Evolutionary conservation across 2,888 invertebrate genomes (phyloP), one percentile per base, ranked within the genome.

Genomic region (Meiosimyza platycephala): DNA sequence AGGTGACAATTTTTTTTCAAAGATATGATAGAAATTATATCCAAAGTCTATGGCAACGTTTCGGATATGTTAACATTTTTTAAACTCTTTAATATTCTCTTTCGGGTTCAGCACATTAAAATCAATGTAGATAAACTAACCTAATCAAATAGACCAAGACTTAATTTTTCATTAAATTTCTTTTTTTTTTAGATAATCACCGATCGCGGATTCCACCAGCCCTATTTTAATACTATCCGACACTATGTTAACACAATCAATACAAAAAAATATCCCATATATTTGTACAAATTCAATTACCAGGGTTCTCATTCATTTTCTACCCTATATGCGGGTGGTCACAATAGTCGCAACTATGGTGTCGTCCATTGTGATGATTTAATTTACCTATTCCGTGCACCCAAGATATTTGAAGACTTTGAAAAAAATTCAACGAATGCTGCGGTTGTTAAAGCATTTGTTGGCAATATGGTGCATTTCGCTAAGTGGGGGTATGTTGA

Each of bases 351-450:
- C 0, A 73, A 85, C 69, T 85, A 84, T 74, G 86, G 86, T 12
- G 87, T 88, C 0, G 87, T 88, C 0, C 90, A 90, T 78, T 89
- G 89, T 75, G 90, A 90, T 79, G 90, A 90, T 78, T 79, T 90
- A 18, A 82, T 89, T 59, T 90, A 90, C 76, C 80, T 89, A 6
- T 89, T 90, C 76, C 86, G 86, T 54, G 85, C 88, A 51, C 87
- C 89, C 0, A 73, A 82, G 47, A 63, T 89, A 1, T 89, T 89
- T 78, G 77, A 82, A 0, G 84, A 85, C 63, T 84, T 89, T 55
- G 78, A 78, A 6, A 76, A 76, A 7, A 76, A 80, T 55, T 84
- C 85, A 0, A 78, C 75, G 0, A 88, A 89, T 72, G 82, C 86
- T 0, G 73, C 78, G 59, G 84, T 89, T 52, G 84, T 87, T 1